These are phyloP conservation scores for Solea senegalensis DNA, from an alignment of 2,113 vertebrate genomes.

Conservation along the genomic window DNA sequence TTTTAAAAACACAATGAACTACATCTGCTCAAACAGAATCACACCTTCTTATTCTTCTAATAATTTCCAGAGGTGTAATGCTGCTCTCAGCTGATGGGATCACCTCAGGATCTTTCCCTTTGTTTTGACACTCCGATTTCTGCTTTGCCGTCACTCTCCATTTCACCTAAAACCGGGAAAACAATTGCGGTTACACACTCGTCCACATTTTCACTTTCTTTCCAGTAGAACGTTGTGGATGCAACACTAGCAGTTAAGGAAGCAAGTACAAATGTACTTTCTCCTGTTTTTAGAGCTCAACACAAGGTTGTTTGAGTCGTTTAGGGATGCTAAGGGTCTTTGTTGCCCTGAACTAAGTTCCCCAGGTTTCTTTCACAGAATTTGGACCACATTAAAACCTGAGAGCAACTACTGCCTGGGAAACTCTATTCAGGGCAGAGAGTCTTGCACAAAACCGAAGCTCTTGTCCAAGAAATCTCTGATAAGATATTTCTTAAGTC, in stretches of 20 bases:
- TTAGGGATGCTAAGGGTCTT: not conserved
- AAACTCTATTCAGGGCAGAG: not conserved
- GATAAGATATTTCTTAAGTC: slow-evolving; percentile 1
- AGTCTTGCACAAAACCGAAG: not conserved
- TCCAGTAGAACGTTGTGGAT: not conserved
- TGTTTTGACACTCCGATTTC: slow-evolving; percentile 63
- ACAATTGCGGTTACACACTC: not conserved
- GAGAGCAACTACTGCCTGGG: not conserved
- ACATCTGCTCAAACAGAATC: not conserved
- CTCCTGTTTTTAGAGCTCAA: not conserved
- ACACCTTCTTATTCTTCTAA: not conserved
- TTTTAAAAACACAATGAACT: slow-evolving; percentile 5
- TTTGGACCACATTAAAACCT: not conserved
- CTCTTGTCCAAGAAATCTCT: slow-evolving; percentile 2
- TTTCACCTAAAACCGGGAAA: slow-evolving; percentile 63
- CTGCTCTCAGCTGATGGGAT: not conserved
- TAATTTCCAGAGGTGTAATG: too few species aligned
- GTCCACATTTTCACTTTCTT: not conserved
- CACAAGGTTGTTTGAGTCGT: not conserved
- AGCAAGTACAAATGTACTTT: too few species aligned
- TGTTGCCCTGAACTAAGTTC: not conserved
- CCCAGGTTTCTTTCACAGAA: not conserved
- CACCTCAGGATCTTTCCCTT: slow-evolving; percentile 80
- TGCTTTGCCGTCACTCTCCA: slow-evolving; percentile 73
- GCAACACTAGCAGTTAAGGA: not conserved